Conservation (phyloP, 2,888 invertebrate species). For the Thecocarcelia acutangulata region DNA sequence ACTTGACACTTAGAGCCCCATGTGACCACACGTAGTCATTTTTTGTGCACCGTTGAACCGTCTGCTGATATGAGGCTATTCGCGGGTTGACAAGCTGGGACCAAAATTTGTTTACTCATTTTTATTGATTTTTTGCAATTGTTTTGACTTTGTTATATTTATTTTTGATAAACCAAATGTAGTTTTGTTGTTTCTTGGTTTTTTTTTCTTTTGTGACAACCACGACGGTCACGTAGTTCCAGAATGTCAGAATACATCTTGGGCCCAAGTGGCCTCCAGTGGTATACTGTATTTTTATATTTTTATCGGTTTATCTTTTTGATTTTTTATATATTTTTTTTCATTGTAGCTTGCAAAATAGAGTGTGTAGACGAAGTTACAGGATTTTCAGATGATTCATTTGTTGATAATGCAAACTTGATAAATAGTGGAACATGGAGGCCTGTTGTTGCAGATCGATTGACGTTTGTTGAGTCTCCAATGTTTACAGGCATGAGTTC, state of each 20-base stretch:
- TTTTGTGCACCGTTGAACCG: no score
- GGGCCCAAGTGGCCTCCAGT: slow-evolving; percentile 16
- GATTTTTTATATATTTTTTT: slow-evolving; percentile 17
- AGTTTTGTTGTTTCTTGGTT: slow-evolving; percentile 22
- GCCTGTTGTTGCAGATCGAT: no score
- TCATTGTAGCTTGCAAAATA: slow-evolving; percentile 7
- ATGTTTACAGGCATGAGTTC: no score
- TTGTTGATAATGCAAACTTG: slow-evolving; percentile 65
- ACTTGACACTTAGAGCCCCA: no score
- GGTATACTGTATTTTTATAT: no score
- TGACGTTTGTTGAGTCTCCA: no score
- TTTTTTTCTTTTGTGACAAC: slow-evolving; percentile 15
- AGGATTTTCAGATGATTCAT: slow-evolving; percentile 27
- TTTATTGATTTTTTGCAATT: slow-evolving; percentile 25
- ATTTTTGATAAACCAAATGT: slow-evolving; percentile 25
- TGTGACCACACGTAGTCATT: no score
- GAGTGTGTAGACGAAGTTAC: slow-evolving; percentile 27
- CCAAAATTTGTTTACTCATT: slow-evolving; percentile 43
- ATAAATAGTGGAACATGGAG: no score
- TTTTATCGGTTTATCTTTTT: slow-evolving; percentile 26
- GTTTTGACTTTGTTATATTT: slow-evolving; percentile 18
- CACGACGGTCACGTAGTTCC: slow-evolving; percentile 19
- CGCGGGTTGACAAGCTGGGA: slow-evolving; percentile 43
- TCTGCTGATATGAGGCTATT: slow-evolving; percentile 35
- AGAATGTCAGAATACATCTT: slow-evolving; percentile 21